Evolutionary conservation across 2,888 invertebrate species (phyloP).

Genomic region (Onthophagus sagittarius): DNA sequence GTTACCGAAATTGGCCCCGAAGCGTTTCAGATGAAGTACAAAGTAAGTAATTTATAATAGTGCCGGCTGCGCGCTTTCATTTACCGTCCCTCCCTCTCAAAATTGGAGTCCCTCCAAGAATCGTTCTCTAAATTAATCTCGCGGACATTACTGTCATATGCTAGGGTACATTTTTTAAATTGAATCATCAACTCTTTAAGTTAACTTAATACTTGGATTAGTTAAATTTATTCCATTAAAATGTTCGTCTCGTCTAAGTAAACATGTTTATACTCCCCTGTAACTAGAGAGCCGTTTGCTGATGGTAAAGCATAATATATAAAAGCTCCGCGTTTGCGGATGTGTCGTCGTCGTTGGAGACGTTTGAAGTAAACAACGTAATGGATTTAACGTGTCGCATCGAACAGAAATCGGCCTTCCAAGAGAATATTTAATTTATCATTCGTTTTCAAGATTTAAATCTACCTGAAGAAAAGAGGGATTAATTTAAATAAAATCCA

Average conservation of each 20-base stretch:
- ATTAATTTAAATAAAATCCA: too few relatives aligned
- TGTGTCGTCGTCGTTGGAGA: background rate
- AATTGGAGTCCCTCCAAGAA: background rate
- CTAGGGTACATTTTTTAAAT: background rate
- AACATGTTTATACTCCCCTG: background rate
- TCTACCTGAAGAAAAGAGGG: too few relatives aligned
- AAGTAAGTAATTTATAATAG: background rate
- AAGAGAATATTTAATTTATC: background rate
- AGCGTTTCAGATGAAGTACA: background rate
- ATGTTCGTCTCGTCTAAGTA: background rate
- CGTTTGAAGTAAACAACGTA: conserved; percentile 6
- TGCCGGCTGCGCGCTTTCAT: background rate
- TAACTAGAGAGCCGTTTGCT: background rate
- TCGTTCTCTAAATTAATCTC: background rate
- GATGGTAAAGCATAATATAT: background rate
- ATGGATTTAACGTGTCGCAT: conserved; percentile 4
- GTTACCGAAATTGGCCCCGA: background rate
- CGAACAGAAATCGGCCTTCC: background rate
- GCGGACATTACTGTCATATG: background rate
- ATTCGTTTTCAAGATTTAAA: too few relatives aligned
- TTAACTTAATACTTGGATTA: background rate
- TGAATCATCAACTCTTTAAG: background rate
- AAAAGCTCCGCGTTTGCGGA: background rate
- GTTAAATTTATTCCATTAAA: background rate
- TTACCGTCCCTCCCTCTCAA: background rate